A percentile compares a stretch with the other conserved stretches of the same genome.
phyloP scores from a whole-genome alignment of 1,140 invertebrate genomes.

The Polypedilum vanderplanki region DNA sequence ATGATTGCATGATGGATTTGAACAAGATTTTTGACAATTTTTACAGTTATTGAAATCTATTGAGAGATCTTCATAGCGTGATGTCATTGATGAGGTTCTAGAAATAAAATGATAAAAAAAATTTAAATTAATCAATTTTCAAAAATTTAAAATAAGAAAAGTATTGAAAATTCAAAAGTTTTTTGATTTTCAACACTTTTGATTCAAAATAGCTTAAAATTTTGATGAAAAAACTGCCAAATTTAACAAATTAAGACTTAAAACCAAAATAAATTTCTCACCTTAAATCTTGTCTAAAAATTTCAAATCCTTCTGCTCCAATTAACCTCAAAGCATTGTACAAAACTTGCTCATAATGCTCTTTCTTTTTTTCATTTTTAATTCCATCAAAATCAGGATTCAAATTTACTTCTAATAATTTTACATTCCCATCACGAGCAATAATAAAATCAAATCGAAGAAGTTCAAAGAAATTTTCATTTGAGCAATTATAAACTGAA shows the following conservation, averaged over 20 bases:
- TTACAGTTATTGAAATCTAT: neutral
- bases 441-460: conserved; percentile 85
- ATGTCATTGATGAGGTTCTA: neutral
- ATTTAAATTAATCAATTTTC: no score
- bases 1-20: neutral
- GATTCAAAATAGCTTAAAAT: no score
- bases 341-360: conserved; percentile 83
- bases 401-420: conserved; percentile 91
- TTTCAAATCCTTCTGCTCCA: conserved; percentile 48
- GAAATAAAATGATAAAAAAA: neutral
- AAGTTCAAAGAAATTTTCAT: conserved; percentile 81
- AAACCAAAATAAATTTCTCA: neutral
- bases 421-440: conserved; percentile 77
- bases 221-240: no score
- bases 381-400: conserved; percentile 87
- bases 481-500: conserved; percentile 37
- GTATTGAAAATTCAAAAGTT: no score
- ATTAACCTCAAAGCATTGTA: conserved; percentile 71
- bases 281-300: neutral
- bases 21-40: neutral
- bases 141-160: no score
- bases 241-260: no score
- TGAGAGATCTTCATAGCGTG: neutral
- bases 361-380: conserved; percentile 60
- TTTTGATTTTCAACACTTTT: no score